Percentiles rank a stretch among this genome's conserved stretches.
Conservation (phyloP, 2,113 vertebrate species). For the Puffinus mauretanicus region DNA sequence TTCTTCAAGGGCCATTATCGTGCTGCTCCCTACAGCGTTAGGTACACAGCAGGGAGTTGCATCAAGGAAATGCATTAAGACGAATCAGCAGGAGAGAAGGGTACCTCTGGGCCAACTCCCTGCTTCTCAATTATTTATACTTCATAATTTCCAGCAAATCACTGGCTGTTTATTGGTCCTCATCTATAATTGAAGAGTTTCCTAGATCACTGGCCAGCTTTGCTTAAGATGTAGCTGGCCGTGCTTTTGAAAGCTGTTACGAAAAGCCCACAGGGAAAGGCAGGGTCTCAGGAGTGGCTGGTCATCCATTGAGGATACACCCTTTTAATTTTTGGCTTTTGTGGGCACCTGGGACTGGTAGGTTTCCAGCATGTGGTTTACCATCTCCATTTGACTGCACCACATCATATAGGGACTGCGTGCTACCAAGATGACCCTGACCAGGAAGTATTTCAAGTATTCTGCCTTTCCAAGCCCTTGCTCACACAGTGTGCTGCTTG, state of each 20-base stretch:
- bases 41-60: conserved; percentile 62
- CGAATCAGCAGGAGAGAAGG: conserved; percentile 69
- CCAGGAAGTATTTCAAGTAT: not conserved
- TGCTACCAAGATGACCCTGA: not conserved
- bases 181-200: conserved; percentile 81
- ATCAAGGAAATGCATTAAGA: conserved; percentile 79
- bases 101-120: conserved; percentile 66
- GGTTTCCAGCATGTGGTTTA: conserved; percentile 75
- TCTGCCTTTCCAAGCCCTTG: not conserved
- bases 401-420: not conserved
- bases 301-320: conserved; percentile 73
- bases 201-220: conserved; percentile 77
- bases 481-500: not conserved
- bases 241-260: conserved; percentile 72
- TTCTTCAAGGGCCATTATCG: conserved; percentile 50
- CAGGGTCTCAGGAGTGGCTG: conserved; percentile 74
- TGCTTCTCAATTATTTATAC: conserved; percentile 79
- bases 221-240: conserved; percentile 69
- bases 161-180: conserved; percentile 78
- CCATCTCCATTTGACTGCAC: conserved; percentile 61
- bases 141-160: conserved; percentile 82
- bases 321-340: conserved; percentile 83
- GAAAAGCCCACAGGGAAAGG: conserved; percentile 47
- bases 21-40: conserved; percentile 33
- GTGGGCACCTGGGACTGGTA: conserved; percentile 75